phyloP scores from a whole-genome alignment of 2,113 vertebrate species.

The Silurus meridionalis region DNA sequence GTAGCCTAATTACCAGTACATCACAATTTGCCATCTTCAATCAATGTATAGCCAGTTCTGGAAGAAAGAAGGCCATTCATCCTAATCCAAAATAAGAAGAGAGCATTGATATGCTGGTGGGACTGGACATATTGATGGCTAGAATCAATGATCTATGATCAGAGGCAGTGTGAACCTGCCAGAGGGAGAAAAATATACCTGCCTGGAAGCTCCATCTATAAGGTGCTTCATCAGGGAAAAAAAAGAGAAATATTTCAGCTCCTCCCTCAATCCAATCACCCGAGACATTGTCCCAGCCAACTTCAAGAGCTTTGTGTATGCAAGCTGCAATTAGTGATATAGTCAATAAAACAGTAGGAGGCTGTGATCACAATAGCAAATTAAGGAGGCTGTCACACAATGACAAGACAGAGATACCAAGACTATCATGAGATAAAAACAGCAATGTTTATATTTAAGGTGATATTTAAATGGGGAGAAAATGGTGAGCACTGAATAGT shows the following conservation, averaged over 20 bases:
- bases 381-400: conserved; percentile 25
- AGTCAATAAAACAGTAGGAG: conserved; percentile 83
- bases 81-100: conserved; percentile 35
- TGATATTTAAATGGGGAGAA: not conserved
- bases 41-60: conserved; percentile 65
- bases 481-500: conserved; percentile 20
- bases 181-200: conserved; percentile 54
- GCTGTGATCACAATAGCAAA: conserved; percentile 63
- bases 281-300: conserved; percentile 67
- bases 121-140: conserved; percentile 62
- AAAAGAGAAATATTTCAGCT: not conserved
- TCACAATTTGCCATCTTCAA: conserved; percentile 55
- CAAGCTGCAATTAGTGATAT: conserved; percentile 77
- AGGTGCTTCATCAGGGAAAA: conserved; percentile 60
- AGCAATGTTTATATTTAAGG: not conserved
- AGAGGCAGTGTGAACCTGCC: conserved; percentile 70
- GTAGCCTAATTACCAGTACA: conserved; percentile 55
- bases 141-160: conserved; percentile 64
- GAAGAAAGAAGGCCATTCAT: conserved; percentile 48
- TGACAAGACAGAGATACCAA: not conserved
- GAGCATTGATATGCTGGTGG: conserved; percentile 39
- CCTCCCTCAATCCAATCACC: conserved; percentile 68
- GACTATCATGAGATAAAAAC: not conserved
- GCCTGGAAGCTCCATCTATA: conserved; percentile 59
- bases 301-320: conserved; percentile 73